Evolutionary conservation across 1,140 invertebrate species (phyloP), one percentile per base, ranked within the genome.

Genomic region (Macrocentrus cingulum): DNA sequence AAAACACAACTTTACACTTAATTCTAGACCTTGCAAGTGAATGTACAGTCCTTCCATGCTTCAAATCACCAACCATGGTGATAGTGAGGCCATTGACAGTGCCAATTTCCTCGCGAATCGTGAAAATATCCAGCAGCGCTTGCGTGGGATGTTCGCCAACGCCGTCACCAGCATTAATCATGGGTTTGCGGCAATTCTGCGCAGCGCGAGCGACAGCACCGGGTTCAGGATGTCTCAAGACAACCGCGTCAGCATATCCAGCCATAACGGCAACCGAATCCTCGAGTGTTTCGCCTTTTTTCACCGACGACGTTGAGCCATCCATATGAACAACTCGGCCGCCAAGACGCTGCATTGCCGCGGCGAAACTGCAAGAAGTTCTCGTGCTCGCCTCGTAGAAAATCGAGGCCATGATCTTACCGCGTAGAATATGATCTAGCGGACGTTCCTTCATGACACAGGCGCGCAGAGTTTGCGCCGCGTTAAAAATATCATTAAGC

Each of bases 141-240:
- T 99, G 98, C 0, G 95, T 98, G 0, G 98, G 98, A 82, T 99
- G 98, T 80, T 99, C 96, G 0, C 98, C 98, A 3, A 94, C 84
- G 19, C 98, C 98, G 82, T 99, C 97, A 11, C 98, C 98, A 20
- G 95, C 98, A 83, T 99, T 99, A 29, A 99, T 89, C 2, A 99
- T 76, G 0, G 97, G 95, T 69, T 92, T 96, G 0, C 89, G 84
- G 66, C 88, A 90, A 56, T 88, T 86, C 11, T 85, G 81, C 0
- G 94, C 87, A 13, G 93, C 94, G 67, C 84, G 83, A 52, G 83
- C 71, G 20, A 96, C 94, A 39, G 96, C 94, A n/a, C 94, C 94
- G 5, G 89, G 89, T 68, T 91, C 84, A 0, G 96, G 95, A 83
- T 99, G 97, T 57, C 97, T 82, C 9, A 99, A 79, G 1, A 99